Conservation (phyloP, 2,888 invertebrate species). For the Caenorhabditis doughertyi region DNA sequence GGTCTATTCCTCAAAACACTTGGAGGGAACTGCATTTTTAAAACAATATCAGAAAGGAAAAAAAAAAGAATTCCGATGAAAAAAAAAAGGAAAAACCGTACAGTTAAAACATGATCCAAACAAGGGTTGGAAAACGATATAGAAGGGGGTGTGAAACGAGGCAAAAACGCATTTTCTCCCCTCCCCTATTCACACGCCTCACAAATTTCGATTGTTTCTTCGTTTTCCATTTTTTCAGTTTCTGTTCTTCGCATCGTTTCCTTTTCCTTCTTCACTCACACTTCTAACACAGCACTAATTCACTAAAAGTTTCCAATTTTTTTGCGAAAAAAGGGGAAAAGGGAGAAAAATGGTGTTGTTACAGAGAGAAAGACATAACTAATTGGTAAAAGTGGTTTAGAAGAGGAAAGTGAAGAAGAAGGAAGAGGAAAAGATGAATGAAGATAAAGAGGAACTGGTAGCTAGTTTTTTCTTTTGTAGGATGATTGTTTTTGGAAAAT, state of each 20-base stretch:
- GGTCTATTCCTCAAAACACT: too few relatives aligned
- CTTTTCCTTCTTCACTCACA: too few relatives aligned
- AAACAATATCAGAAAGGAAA: background rate
- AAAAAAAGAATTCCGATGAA: background rate
- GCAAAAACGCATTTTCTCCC: slow-evolving; percentile 16
- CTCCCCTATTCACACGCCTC: slow-evolving; percentile 16
- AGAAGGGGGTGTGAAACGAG: slow-evolving; percentile 23
- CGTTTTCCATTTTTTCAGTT: background rate
- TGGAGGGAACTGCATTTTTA: too few relatives aligned
- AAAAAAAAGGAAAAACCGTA: slow-evolving; percentile 1
- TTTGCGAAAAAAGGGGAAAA: slow-evolving; percentile 19
- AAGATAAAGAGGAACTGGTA: slow-evolving; percentile 37
- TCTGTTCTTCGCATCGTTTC: slow-evolving; percentile 1
- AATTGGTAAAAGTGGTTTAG: slow-evolving; percentile 53
- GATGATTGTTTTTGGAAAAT: slow-evolving; percentile 15
- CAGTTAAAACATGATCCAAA: slow-evolving; percentile 12
- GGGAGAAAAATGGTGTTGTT: background rate
- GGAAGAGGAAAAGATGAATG: slow-evolving; percentile 18
- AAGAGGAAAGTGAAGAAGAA: slow-evolving; percentile 19
- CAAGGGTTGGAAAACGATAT: slow-evolving; percentile 10
- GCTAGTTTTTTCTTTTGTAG: background rate
- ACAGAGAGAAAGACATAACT: slow-evolving; percentile 17
- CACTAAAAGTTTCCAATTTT: background rate
- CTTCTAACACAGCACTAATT: background rate
- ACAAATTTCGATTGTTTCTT: slow-evolving; percentile 43